phyloP scores from a whole-genome alignment of 1,140 invertebrate species.

The Forficula auricularia region DNA sequence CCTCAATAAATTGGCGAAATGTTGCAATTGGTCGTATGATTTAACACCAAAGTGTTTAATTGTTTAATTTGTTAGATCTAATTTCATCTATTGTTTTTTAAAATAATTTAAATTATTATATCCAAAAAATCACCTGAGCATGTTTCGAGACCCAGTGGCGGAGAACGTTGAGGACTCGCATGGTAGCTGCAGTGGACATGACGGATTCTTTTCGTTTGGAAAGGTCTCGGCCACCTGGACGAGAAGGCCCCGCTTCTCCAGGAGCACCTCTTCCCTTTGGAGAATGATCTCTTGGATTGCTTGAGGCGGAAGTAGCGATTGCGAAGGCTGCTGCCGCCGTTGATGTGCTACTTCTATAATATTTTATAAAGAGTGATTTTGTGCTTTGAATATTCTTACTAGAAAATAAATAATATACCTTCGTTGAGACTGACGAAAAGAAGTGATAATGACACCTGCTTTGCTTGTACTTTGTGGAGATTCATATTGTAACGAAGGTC shows the following conservation, averaged over 20 bases:
- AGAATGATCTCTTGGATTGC: conserved; percentile 48
- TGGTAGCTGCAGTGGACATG: conserved; percentile 79
- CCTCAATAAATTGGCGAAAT: too few species aligned
- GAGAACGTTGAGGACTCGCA: conserved; percentile 79
- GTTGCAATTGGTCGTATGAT: too few species aligned
- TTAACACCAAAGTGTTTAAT: too few species aligned
- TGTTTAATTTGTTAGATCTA: too few species aligned
- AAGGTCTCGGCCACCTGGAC: conserved; percentile 23
- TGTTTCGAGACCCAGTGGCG: conserved; percentile 60
- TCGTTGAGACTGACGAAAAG: conserved; percentile 70
- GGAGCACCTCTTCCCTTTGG: conserved; percentile 13
- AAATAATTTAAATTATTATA: too few species aligned
- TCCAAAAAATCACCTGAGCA: conserved; percentile 27
- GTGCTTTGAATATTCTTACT: neutral
- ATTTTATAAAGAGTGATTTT: too few species aligned
- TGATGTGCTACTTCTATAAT: conserved; percentile 69
- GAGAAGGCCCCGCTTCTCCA: conserved; percentile 21
- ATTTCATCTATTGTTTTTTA: too few species aligned
- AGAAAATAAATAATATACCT: too few species aligned
- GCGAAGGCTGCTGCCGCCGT: conserved; percentile 81
- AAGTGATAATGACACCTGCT: conserved; percentile 84
- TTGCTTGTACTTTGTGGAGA: conserved; percentile 41
- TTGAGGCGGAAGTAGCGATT: conserved; percentile 74
- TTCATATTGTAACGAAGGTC: conserved; percentile 39
- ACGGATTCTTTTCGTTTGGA: conserved; percentile 56